Percentiles rank a stretch among this genome's conserved stretches.
Conservation (phyloP, 1,140 invertebrate genomes). For the Drosophila ohnishii region DNA sequence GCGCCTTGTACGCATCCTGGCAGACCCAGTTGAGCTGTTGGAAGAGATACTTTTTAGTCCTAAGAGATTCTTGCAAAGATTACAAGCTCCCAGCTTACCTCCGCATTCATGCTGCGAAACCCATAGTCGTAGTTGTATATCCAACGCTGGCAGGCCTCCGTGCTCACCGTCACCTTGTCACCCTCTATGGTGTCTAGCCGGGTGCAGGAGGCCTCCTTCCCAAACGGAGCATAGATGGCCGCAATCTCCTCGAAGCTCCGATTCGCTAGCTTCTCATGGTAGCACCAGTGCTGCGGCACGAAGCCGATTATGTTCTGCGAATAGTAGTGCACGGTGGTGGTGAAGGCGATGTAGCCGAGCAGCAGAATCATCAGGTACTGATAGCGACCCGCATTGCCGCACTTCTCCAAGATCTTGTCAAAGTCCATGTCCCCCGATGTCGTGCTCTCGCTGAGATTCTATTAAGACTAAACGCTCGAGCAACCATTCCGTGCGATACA, state of each 20-base stretch:
- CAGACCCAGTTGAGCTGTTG: constrained; percentile 86
- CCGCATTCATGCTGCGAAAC: constrained; percentile 84
- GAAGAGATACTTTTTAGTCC: not conserved
- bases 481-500: constrained; percentile 1
- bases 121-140: constrained; percentile 84
- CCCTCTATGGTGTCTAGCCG: constrained; percentile 48
- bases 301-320: constrained; percentile 85
- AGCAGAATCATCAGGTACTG: constrained; percentile 85
- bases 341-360: constrained; percentile 84
- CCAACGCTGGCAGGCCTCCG: constrained; percentile 80
- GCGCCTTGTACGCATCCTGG: constrained; percentile 84
- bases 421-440: constrained; percentile 82
- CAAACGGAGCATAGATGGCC: constrained; percentile 57
- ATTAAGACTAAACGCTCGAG: constrained; percentile 57
- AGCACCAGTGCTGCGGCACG: constrained; percentile 83
- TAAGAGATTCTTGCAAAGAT: not conserved
- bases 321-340: constrained; percentile 84
- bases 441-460: constrained; percentile 61
- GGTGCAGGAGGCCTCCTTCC: constrained; percentile 59
- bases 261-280: constrained; percentile 64
- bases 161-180: constrained; percentile 51
- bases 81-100: constrained; percentile 78
- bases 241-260: constrained; percentile 60
- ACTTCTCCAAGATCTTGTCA: constrained; percentile 85
- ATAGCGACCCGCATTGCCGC: constrained; percentile 86